Conservation (phyloP, 2,113 vertebrate genomes). For the Syrrhaptes paradoxus region DNA sequence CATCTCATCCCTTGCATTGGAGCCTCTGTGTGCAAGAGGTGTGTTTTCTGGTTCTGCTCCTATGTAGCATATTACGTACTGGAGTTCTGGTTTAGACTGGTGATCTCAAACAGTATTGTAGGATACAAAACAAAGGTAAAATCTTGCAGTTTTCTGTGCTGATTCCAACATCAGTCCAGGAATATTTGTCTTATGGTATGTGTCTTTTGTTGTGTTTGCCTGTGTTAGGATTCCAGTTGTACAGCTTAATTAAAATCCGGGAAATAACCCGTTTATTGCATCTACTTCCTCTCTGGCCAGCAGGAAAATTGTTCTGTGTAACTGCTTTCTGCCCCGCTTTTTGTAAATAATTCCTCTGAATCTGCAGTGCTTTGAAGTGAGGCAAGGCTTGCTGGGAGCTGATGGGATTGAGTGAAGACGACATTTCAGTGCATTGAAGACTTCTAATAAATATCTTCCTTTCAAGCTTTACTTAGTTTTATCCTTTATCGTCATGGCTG, state of each 20-base stretch:
- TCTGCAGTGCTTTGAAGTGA: constrained; percentile 37
- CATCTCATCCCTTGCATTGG: neutral
- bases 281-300: constrained; percentile 6
- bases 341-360: constrained; percentile 14
- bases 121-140: neutral
- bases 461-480: neutral
- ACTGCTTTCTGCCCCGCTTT: neutral
- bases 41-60: neutral
- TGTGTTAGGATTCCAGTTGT: neutral
- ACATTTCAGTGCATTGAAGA: neutral
- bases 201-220: neutral
- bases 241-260: constrained; percentile 20
- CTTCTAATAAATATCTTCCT: neutral
- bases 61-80: rapidly evolving
- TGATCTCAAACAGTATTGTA: neutral
- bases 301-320: neutral
- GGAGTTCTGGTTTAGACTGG: neutral
- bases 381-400: neutral
- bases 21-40: neutral
- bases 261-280: neutral
- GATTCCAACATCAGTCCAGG: neutral
- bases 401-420: neutral
- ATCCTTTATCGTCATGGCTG: neutral
- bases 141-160: neutral
- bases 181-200: neutral